Conservation (phyloP, 1,140 invertebrate genomes). For the Pantala flavescens region DNA sequence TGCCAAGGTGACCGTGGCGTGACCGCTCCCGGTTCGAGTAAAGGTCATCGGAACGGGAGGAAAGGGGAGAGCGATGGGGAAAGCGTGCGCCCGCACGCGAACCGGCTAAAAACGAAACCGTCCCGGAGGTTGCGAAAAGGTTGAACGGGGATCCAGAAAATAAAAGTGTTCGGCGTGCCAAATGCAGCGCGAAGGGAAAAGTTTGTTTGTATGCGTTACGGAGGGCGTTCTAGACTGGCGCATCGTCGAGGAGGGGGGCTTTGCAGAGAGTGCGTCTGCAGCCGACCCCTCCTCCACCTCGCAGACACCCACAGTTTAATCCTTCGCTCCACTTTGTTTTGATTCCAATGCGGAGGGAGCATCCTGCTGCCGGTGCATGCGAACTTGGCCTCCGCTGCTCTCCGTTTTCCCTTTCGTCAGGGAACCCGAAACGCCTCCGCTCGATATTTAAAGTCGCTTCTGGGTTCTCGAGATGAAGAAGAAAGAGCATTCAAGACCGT, state of each 20-base stretch:
- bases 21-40: neutral
- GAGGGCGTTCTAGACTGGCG: too few species aligned
- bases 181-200: too few species aligned
- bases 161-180: too few species aligned
- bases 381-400: neutral
- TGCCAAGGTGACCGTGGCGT: conserved; percentile 6
- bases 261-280: too few species aligned
- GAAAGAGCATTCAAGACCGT: conserved; percentile 1
- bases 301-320: neutral
- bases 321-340: neutral
- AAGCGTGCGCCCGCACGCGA: too few species aligned
- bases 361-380: neutral
- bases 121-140: too few species aligned
- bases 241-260: too few species aligned
- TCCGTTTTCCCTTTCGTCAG: neutral
- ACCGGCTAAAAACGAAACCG: too few species aligned
- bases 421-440: neutral
- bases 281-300: neutral
- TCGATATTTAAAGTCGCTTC: neutral
- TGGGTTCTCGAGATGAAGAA: neutral
- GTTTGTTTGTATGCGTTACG: too few species aligned
- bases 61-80: neutral
- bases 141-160: too few species aligned
- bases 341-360: neutral
- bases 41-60: neutral